These are phyloP conservation scores for Aphyosemion australe DNA, from an alignment of 2,113 vertebrate genomes.

Conservation along the genomic window DNA sequence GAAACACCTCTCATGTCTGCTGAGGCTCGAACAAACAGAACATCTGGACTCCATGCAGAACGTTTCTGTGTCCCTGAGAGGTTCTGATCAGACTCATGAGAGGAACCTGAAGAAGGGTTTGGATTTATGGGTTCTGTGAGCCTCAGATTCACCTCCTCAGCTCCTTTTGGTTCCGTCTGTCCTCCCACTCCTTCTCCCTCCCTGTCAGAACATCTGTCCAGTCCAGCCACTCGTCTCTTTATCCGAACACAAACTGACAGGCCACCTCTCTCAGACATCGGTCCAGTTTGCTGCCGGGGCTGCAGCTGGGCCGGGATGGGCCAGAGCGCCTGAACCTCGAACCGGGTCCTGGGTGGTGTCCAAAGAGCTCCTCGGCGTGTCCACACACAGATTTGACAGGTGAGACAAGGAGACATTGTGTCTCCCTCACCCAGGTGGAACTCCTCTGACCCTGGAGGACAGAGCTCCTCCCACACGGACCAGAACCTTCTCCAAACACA, in stretches of 20 bases:
- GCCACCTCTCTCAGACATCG: neutral
- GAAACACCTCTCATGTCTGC: too few species aligned
- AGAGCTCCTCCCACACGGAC: slow-evolving; percentile 39
- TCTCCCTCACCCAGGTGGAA: slow-evolving; percentile 48
- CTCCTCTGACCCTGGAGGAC: slow-evolving; percentile 38
- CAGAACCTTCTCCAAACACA: slow-evolving; percentile 46
- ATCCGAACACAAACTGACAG: slow-evolving; percentile 26
- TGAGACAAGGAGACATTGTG: slow-evolving; percentile 50
- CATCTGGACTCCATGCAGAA: too few species aligned
- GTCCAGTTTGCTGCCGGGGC: neutral
- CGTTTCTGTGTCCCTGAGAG: too few species aligned
- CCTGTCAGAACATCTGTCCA: slow-evolving; percentile 19
- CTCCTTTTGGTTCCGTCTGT: neutral
- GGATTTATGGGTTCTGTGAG: too few species aligned
- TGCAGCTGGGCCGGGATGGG: slow-evolving; percentile 1
- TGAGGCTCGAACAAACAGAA: too few species aligned
- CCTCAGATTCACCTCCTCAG: neutral
- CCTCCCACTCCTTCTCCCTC: neutral
- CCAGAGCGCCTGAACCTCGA: neutral
- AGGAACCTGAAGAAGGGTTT: neutral
- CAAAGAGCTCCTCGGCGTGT: slow-evolving; percentile 8
- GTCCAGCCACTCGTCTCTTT: slow-evolving; percentile 8
- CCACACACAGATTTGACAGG: slow-evolving; percentile 9
- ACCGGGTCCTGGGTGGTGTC: slow-evolving; percentile 13
- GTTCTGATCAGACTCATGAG: too few species aligned